Evolutionary conservation across 2,888 invertebrate species (phyloP), one percentile per base, ranked within the genome.

Genomic region (Polymixis lichenea): DNA sequence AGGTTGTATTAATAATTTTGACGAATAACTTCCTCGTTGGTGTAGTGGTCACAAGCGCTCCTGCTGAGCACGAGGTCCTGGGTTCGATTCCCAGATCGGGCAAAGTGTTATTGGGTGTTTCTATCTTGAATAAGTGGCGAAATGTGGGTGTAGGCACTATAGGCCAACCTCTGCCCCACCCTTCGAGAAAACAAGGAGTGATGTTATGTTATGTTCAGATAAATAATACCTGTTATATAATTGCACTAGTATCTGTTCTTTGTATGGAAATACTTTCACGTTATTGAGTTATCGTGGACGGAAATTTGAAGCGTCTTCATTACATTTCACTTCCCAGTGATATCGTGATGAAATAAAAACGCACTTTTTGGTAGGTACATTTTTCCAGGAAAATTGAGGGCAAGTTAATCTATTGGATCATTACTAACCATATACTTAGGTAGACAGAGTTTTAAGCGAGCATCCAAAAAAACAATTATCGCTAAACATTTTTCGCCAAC

Each of bases 1-100:
- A 25, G 22, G 32, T 15, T 72, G 32, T 46, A 72, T 79, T 58
- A 9, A 43, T 38, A 6, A 58, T 60, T 32, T 49, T 22, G 8
- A 43, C 77, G 38, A 13, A 46, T 46, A 46, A 46, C 43, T 46
- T 46, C 43, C 43, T 13, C 43, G 43, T 46, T 46, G 43, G 11
- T 46, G 2, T 46, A 46, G 43, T 46, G 11, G 43, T 46, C 43
- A 5, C 5, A 38, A 38, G 38, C 5, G 43, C 43, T 46, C 9
- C 11, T 46, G 13, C 11, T 46, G 43, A 46, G 43, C 43, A 46
- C 11, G 1, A 43, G 43, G 43, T 9, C 43, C 11, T 46, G 43
- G 43, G 43, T 46, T 46, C 43, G 43, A 46, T 46, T 46, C 43
- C 43, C 43, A 46, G 43, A 13, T 11, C 43, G 11, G 43, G 11